These are phyloP conservation scores for Cherax destructor DNA, from an alignment of 1,140 invertebrate genomes.

Conservation along the genomic window DNA sequence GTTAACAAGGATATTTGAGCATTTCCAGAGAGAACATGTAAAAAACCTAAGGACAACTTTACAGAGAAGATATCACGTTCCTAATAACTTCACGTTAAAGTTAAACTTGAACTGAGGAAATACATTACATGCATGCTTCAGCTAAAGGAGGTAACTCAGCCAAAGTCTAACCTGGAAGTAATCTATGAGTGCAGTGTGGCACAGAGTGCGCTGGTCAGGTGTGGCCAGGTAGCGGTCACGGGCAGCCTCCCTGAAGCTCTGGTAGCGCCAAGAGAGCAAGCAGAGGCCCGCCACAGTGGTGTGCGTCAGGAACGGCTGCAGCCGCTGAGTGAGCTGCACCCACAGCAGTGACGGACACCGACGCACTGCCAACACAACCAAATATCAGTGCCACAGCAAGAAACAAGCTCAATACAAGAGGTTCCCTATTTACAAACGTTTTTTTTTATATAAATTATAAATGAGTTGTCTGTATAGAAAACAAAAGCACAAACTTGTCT, in stretches of 20 bases:
- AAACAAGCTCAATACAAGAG: too few species aligned
- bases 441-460: background rate
- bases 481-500: too few species aligned
- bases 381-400: too few species aligned
- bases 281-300: conserved; percentile 79
- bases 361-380: conserved; percentile 21
- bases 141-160: too few species aligned
- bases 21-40: too few species aligned
- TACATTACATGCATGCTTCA: too few species aligned
- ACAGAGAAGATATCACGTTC: too few species aligned
- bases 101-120: too few species aligned
- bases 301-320: conserved; percentile 82
- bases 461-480: too few species aligned
- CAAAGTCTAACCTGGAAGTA: conserved; percentile 78
- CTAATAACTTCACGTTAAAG: too few species aligned
- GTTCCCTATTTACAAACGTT: background rate
- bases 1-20: too few species aligned
- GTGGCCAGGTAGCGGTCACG: conserved; percentile 78
- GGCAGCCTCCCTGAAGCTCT: conserved; percentile 78
- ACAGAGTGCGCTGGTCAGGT: conserved; percentile 71
- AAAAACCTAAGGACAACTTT: too few species aligned
- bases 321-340: conserved; percentile 81
- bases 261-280: conserved; percentile 82
- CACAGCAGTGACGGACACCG: conserved; percentile 80
- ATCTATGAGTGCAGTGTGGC: conserved; percentile 77